Percentiles rank a stretch among this genome's conserved stretches.
Evolutionary conservation across 2,888 invertebrate genomes (phyloP).

Genomic region (Drosophila multiciliata): DNA sequence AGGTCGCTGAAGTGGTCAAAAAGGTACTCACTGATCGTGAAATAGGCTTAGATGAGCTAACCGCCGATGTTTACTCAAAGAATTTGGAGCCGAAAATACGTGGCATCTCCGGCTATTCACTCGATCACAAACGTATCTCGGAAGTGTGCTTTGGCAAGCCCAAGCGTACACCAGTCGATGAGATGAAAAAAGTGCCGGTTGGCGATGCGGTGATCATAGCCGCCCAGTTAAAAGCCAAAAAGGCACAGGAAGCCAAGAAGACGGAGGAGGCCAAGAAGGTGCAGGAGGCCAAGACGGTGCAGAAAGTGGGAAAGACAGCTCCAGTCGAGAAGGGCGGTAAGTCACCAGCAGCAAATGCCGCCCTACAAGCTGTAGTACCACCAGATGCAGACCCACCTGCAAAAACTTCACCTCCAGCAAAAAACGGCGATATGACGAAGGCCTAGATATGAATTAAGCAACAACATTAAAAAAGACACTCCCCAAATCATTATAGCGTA

Average conservation of each 20-base stretch:
- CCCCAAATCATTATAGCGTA: not conserved
- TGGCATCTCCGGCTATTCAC: constrained; percentile 82
- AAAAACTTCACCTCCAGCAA: not conserved
- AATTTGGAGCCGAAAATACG: constrained; percentile 88
- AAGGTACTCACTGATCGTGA: constrained; percentile 90
- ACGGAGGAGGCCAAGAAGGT: not conserved
- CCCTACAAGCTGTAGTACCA: not conserved
- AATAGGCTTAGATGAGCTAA: constrained; percentile 90
- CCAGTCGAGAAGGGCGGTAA: not conserved
- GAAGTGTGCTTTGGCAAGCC: constrained; percentile 65
- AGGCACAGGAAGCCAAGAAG: constrained; percentile 12
- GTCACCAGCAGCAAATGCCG: not conserved
- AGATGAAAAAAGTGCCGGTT: constrained; percentile 59
- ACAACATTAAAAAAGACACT: not conserved
- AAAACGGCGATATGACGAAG: not conserved
- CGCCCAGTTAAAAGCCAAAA: constrained; percentile 9
- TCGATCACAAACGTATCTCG: constrained; percentile 44
- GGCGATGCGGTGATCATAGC: constrained; percentile 47
- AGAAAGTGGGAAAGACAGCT: not conserved
- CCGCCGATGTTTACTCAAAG: constrained; percentile 90
- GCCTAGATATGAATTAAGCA: not conserved
- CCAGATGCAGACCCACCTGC: not conserved
- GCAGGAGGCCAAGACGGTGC: not conserved
- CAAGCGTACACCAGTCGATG: constrained; percentile 38
- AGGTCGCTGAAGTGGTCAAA: constrained; percentile 92